These are phyloP conservation scores for Gryllus bimaculatus DNA, from an alignment of 1,140 invertebrate genomes.

Conservation along the genomic window DNA sequence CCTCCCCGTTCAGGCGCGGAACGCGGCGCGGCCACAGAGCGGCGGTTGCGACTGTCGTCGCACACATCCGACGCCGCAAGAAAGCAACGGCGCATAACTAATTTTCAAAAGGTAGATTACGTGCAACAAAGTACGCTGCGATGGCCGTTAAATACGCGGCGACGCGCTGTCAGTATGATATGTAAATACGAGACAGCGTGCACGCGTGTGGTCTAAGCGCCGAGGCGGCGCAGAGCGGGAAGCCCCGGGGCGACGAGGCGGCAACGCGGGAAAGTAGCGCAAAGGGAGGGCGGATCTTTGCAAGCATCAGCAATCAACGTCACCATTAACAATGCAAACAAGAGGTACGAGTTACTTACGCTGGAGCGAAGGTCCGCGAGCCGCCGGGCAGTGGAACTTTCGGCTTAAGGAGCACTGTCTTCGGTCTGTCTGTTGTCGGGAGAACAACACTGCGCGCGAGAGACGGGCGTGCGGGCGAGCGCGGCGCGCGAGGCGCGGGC, in stretches of 20 bases:
- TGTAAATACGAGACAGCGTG: too few species aligned
- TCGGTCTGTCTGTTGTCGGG: too few species aligned
- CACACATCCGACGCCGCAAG: too few species aligned
- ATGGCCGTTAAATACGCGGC: too few species aligned
- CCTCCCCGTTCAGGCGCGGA: not conserved
- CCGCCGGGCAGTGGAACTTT: not conserved
- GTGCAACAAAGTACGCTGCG: too few species aligned
- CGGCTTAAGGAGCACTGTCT: not conserved
- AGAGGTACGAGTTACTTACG: not conserved
- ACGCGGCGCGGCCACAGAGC: not conserved
- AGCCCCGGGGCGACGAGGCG: not conserved
- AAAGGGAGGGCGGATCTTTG: not conserved
- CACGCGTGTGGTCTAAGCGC: not conserved
- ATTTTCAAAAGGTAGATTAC: too few species aligned
- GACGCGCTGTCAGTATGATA: too few species aligned
- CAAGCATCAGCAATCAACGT: not conserved
- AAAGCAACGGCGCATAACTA: too few species aligned
- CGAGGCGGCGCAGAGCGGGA: not conserved
- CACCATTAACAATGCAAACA: not conserved
- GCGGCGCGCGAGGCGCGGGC: too few species aligned
- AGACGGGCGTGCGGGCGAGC: too few species aligned
- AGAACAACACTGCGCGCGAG: too few species aligned
- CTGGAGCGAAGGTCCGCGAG: not conserved
- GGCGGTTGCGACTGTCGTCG: not conserved
- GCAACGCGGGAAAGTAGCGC: not conserved